Evolutionary conservation across 2,113 vertebrate genomes (phyloP), one percentile per base, ranked within the genome.

Genomic region (Rhinolophus ferrumequinum): DNA sequence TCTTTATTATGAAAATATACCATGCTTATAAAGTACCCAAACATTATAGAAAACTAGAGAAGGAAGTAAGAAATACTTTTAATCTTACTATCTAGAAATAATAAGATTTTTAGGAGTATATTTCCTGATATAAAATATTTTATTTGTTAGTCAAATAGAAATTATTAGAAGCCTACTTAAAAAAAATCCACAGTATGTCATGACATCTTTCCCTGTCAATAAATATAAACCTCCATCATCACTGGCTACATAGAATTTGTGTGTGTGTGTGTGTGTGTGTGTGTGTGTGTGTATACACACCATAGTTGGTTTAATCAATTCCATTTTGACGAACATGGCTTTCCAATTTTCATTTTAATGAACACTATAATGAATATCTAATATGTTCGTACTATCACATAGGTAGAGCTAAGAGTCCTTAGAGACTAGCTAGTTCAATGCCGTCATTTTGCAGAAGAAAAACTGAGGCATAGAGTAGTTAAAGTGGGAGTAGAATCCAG

Each of bases 221-320:
- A 81, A 86, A 33, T 92, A 95, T 87, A 89, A 96, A 91, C 77
- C 35, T 12, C 67, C 19, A 94, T 88, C 8, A 60, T 90, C 54
- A 41, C n/a, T 69, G 28, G 47, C 35, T 88, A 70, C 15, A 81
- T 22, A 77, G 76, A 80, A 86, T 62, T 67, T 91, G 10, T 88
- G 5, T 58, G 1, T 93, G 41, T 79, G 26, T 81, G 2, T 86
- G 5, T 73, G 10, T 81, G 41, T 75, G 6, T 62, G 21, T 80
- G 15, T 41, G 41, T 41, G 41, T 41, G 41, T 41, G n/a, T n/a
- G n/a, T n/a, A 5, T 54, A 44, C 19, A 18, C 5, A 66, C 18
- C 16, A 38, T 73, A 52, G 54, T 54, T 88, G 47, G 47, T 89
- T 92, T 93, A 88, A 81, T 47, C 19, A 92, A 67, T 96, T 73